phyloP scores from a whole-genome alignment of 2,888 invertebrate genomes.

The Tineola bisselliella region DNA sequence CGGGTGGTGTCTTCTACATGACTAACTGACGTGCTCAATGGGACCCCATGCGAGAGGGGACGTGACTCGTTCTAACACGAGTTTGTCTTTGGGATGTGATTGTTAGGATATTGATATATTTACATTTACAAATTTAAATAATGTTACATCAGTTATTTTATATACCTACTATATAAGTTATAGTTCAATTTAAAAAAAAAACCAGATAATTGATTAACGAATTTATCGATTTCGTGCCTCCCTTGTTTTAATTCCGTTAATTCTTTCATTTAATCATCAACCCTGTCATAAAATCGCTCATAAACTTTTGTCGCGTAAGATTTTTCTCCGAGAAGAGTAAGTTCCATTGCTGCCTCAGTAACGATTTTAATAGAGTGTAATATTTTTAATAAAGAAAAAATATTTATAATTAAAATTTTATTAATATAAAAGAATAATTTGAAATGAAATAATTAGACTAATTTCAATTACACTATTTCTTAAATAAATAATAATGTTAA shows the following conservation, averaged over 20 bases:
- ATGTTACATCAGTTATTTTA: too few species aligned
- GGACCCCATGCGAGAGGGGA: background rate
- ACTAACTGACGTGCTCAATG: background rate
- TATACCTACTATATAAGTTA: too few species aligned
- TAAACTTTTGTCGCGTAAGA: conserved; percentile 25
- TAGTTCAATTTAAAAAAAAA: background rate
- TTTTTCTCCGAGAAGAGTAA: conserved; percentile 23
- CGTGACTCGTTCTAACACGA: background rate
- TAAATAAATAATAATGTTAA: too few species aligned
- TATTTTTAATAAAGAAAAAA: too few species aligned
- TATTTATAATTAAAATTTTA: too few species aligned
- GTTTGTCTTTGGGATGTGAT: too few species aligned
- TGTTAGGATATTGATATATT: too few species aligned
- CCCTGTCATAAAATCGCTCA: conserved; percentile 32
- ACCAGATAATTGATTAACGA: background rate
- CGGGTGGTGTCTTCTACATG: background rate
- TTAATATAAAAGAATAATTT: too few species aligned
- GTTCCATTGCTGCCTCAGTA: background rate
- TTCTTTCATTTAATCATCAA: conserved; percentile 36
- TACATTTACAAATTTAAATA: too few species aligned
- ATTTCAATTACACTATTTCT: too few species aligned
- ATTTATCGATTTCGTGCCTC: background rate
- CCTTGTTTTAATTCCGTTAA: conserved; percentile 22
- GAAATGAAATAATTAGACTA: too few species aligned
- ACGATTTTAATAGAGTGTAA: too few species aligned